Evolutionary conservation across 92 coral and sea anemone genomes (phyloP).

Genomic region (Zoanthus sociatus): DNA sequence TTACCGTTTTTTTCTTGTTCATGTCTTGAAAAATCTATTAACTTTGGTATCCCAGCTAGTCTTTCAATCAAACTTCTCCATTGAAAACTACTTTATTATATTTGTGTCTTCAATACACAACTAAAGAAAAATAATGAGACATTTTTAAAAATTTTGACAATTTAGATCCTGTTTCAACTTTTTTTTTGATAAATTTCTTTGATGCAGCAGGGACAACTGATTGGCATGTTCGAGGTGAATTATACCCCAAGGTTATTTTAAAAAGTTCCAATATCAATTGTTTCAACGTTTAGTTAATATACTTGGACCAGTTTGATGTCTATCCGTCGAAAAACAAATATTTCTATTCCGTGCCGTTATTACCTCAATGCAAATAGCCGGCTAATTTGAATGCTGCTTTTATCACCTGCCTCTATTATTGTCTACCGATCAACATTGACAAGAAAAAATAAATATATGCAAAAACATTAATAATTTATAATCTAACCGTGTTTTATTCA

Average conservation of each 20-base stretch:
- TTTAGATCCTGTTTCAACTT: conserved; percentile 29
- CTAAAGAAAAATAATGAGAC: neutral
- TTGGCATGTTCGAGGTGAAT: conserved; percentile 19
- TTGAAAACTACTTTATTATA: neutral
- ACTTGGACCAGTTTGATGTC: neutral
- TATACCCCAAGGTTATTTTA: neutral
- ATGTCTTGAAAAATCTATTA: neutral
- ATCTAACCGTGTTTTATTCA: too few species aligned
- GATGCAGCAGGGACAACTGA: conserved; percentile 24
- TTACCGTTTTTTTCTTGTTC: too few species aligned
- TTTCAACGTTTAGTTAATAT: neutral
- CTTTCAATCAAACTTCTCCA: neutral
- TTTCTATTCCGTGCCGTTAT: neutral
- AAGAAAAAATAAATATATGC: conserved; percentile 11
- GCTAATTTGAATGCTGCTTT: neutral
- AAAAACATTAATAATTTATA: neutral
- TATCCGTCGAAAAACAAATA: conserved; percentile 9
- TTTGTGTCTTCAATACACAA: neutral
- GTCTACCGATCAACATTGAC: conserved; percentile 14
- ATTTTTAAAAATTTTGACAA: neutral
- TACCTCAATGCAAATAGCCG: conserved; percentile 1
- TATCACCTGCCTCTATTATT: conserved; percentile 9
- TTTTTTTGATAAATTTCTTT: neutral
- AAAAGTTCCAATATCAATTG: neutral
- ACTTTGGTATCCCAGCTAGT: neutral